These are phyloP conservation scores for Acanthis flammea DNA, from an alignment of 2,797 vertebrate genomes.

Conservation along the genomic window DNA sequence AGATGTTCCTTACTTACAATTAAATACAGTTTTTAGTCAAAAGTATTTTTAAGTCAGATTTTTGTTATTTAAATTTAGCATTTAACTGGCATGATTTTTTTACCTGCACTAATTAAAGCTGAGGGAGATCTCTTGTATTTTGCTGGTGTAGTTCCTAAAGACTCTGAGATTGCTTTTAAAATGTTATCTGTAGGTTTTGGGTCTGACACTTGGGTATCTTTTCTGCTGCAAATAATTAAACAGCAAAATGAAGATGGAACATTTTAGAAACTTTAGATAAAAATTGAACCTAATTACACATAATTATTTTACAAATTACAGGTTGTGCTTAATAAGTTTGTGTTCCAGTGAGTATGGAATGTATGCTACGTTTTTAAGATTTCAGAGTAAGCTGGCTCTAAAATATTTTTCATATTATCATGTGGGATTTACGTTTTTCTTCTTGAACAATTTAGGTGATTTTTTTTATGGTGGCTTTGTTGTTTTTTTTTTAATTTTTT, in stretches of 20 bases:
- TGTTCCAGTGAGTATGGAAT: not conserved
- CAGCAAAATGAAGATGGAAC: not conserved
- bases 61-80: not conserved
- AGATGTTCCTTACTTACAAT: not conserved
- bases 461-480: accelerated
- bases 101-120: not conserved
- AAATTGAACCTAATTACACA: not conserved
- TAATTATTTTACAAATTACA: not conserved
- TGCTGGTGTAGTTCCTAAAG: not conserved
- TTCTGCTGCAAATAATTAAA: not conserved
- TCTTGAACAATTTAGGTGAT: not conserved
- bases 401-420: accelerated
- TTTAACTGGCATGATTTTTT: not conserved
- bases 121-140: not conserved
- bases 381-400: not conserved
- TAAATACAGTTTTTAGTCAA: not conserved
- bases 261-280: not conserved
- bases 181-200: not conserved
- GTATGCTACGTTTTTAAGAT: not conserved
- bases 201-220: not conserved
- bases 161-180: not conserved
- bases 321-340: not conserved
- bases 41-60: not conserved
- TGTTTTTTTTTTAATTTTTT: accelerated
- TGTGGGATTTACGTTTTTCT: not conserved